phyloP scores from a whole-genome alignment of 2,113 vertebrate species.

The Corapipo altera region DNA sequence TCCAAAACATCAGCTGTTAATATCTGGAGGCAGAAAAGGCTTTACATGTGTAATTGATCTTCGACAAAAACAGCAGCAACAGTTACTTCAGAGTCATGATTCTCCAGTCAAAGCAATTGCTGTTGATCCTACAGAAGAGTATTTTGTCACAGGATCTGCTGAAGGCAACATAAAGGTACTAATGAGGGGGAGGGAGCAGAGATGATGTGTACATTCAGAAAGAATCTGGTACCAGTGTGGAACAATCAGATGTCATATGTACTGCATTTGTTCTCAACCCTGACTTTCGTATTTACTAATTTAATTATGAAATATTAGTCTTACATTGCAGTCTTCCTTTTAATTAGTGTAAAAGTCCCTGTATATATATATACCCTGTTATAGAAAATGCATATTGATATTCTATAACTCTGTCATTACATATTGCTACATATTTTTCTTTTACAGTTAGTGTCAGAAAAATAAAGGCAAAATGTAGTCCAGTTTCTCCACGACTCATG shows the following conservation, averaged over 20 bases:
- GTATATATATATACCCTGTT: background rate
- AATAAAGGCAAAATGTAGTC: background rate
- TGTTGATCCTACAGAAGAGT: conserved; percentile 87
- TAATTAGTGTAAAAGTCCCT: background rate
- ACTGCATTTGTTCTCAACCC: background rate
- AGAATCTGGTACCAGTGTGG: background rate
- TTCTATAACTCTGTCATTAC: background rate
- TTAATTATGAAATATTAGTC: background rate
- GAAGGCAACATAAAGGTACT: conserved; percentile 97
- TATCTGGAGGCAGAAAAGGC: conserved; percentile 94
- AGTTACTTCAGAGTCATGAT: conserved; percentile 95
- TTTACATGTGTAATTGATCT: conserved; percentile 92
- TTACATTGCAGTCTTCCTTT: background rate
- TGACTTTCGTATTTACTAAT: background rate
- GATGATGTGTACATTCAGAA: background rate
- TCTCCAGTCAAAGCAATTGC: conserved; percentile 94
- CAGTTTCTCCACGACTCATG: background rate
- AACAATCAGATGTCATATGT: background rate
- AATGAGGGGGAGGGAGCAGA: background rate
- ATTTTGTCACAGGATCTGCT: conserved; percentile 95
- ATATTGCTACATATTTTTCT: background rate
- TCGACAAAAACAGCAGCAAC: conserved; percentile 83
- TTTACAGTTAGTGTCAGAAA: background rate
- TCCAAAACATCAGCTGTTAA: conserved; percentile 89
- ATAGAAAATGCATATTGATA: background rate